A percentile compares a stretch with the other conserved stretches of the same genome.
Conservation (phyloP, 2,888 invertebrate species). For the Hydrotaea diabolus region DNA sequence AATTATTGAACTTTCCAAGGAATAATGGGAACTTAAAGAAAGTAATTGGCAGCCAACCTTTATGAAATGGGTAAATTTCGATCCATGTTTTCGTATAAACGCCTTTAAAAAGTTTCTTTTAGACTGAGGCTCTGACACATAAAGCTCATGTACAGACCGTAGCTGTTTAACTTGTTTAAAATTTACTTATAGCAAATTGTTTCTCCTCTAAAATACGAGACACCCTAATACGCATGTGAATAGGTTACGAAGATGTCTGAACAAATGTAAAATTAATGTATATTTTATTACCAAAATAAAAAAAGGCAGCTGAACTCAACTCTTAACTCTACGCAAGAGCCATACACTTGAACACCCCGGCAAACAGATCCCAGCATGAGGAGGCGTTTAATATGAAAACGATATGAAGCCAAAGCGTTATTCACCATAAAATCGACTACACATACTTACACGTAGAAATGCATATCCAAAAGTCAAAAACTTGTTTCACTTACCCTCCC, state of each 20-base stretch:
- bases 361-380: background rate
- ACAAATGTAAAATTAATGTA: constrained; percentile 65
- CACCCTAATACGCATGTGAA: too few species aligned
- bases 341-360: background rate
- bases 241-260: constrained; percentile 14
- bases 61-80: too few species aligned
- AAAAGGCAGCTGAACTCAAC: constrained; percentile 3
- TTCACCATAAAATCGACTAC: background rate
- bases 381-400: constrained; percentile 18
- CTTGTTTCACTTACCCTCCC: constrained; percentile 6
- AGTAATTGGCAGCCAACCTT: too few species aligned
- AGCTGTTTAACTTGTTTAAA: too few species aligned
- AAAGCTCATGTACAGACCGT: too few species aligned
- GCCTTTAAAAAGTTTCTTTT: too few species aligned
- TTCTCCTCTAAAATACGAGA: too few species aligned
- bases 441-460: background rate
- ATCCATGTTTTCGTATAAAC: too few species aligned
- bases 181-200: too few species aligned
- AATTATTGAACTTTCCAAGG: too few species aligned
- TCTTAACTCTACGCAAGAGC: constrained; percentile 34
- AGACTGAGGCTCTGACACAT: too few species aligned
- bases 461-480: constrained; percentile 42
- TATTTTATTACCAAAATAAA: constrained; percentile 50
- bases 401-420: constrained; percentile 15
- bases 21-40: too few species aligned